Evolutionary conservation across 1,140 invertebrate species (phyloP).

Genomic region (Trichonephila inaurata): DNA sequence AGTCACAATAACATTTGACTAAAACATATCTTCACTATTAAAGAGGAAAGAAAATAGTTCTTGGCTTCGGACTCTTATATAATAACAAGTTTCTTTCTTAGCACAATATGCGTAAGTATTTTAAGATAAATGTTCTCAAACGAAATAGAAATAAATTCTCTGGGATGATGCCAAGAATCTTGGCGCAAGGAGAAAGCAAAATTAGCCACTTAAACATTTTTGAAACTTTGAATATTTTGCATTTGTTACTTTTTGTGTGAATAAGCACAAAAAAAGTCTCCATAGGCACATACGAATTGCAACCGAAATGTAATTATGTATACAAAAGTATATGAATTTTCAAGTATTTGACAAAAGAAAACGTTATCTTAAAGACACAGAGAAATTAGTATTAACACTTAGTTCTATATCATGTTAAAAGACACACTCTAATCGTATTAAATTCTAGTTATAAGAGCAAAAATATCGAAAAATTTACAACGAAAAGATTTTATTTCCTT

Average conservation of each 20-base stretch:
- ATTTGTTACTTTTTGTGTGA: background rate
- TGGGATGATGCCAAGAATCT: background rate
- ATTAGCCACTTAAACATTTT: slow-evolving; percentile 1
- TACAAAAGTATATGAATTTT: too few relatives aligned
- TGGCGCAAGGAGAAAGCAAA: background rate
- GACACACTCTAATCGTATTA: too few relatives aligned
- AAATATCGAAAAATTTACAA: too few relatives aligned
- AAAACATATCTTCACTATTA: background rate
- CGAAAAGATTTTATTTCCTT: too few relatives aligned
- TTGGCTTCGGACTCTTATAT: background rate
- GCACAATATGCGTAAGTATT: slow-evolving; percentile 1
- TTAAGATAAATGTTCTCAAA: background rate
- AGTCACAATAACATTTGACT: background rate
- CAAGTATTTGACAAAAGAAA: too few relatives aligned
- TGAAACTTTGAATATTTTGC: background rate
- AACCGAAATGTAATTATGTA: too few relatives aligned
- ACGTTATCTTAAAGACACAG: too few relatives aligned
- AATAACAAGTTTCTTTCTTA: background rate
- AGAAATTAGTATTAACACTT: too few relatives aligned
- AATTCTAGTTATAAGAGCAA: too few relatives aligned
- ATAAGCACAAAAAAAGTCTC: background rate
- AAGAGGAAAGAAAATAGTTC: background rate
- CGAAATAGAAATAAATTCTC: background rate
- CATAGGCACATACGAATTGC: too few relatives aligned
- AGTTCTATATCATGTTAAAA: too few relatives aligned